These are phyloP conservation scores for Perca fluviatilis DNA, from an alignment of 2,113 vertebrate species.

Conservation along the genomic window DNA sequence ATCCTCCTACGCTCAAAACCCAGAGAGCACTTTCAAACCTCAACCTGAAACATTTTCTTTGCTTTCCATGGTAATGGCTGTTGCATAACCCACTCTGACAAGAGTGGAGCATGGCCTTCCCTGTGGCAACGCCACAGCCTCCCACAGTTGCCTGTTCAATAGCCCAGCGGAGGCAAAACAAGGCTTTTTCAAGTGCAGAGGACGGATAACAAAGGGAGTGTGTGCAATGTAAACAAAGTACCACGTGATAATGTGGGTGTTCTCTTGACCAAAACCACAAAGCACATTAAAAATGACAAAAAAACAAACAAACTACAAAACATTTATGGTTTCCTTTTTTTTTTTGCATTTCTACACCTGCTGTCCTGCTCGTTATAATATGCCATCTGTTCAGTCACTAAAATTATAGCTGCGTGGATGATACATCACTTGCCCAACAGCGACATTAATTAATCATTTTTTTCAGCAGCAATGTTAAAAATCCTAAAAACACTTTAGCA, in stretches of 20 bases:
- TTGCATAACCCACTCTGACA: slow-evolving; percentile 81
- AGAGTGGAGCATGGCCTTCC: slow-evolving; percentile 69
- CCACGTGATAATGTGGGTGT: slow-evolving; percentile 24
- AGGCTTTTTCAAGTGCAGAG: slow-evolving; percentile 58
- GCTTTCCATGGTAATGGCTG: slow-evolving; percentile 74
- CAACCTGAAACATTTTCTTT: slow-evolving; percentile 58
- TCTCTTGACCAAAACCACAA: background rate
- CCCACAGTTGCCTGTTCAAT: slow-evolving; percentile 74
- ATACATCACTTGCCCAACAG: background rate
- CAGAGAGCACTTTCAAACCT: slow-evolving; percentile 63
- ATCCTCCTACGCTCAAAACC: slow-evolving; percentile 65
- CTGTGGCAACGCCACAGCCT: slow-evolving; percentile 70
- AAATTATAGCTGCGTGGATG: background rate
- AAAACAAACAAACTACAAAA: too few species aligned
- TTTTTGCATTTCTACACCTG: background rate
- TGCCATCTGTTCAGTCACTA: background rate
- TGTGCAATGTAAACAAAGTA: slow-evolving; percentile 58
- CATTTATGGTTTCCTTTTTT: background rate
- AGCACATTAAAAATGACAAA: background rate
- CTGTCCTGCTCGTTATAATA: slow-evolving; percentile 4
- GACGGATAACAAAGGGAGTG: slow-evolving; percentile 29
- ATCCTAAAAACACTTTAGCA: background rate
- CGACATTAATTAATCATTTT: background rate
- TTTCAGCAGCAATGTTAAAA: background rate
- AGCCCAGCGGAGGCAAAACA: slow-evolving; percentile 52